Evolutionary conservation across 2,113 vertebrate genomes (phyloP).

Genomic region (Istiophorus platypterus): DNA sequence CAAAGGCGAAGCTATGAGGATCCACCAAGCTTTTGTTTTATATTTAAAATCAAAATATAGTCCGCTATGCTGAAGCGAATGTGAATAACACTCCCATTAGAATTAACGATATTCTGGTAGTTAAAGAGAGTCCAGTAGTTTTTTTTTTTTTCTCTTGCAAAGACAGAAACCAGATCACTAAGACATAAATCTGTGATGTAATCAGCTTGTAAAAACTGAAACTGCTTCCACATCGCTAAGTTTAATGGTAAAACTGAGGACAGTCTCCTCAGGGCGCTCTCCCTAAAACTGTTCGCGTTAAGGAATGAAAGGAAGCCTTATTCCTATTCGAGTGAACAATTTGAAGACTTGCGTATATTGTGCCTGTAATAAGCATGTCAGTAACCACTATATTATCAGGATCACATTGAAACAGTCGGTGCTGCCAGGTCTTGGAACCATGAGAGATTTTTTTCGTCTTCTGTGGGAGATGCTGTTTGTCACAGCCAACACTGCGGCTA

Average conservation of each 20-base stretch:
- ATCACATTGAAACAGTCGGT: conserved; percentile 57
- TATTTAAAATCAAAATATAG: not conserved
- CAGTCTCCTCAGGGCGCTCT: not conserved
- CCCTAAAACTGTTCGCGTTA: conserved; percentile 1
- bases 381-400: conserved; percentile 49
- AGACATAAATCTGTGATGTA: conserved; percentile 53
- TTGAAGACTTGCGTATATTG: conserved; percentile 27
- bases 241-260: not conserved
- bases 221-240: conserved; percentile 10
- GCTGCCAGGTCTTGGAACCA: conserved; percentile 66
- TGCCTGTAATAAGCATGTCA: conserved; percentile 17
- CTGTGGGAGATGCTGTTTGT: conserved; percentile 60
- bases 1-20: not conserved
- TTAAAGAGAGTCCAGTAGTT: conserved; percentile 3
- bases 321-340: not conserved
- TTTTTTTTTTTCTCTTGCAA: not conserved
- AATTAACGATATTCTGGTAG: not conserved
- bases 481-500: conserved; percentile 66
- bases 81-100: not conserved
- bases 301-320: not conserved
- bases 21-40: not conserved
- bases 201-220: conserved; percentile 59
- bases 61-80: not conserved
- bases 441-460: conserved; percentile 69
- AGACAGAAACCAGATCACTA: conserved; percentile 16